Conservation (phyloP, 2,888 invertebrate species). For the Nemotelus nigrinus region DNA sequence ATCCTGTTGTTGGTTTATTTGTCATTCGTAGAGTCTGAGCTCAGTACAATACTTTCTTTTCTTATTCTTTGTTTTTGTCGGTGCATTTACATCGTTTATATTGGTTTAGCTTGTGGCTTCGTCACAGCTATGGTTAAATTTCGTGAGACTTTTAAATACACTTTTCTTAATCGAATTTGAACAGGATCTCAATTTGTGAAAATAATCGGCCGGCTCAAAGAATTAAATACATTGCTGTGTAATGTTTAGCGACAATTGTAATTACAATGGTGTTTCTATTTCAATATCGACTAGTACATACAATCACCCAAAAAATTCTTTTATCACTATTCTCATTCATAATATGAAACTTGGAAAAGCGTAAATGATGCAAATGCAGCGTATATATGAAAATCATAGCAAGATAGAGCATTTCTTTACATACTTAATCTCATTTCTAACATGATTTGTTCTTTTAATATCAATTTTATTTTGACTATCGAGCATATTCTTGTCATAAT, state of each 20-base stretch:
- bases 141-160: too few species aligned
- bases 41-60: background rate
- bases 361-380: conserved; percentile 25
- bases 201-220: too few species aligned
- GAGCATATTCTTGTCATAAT: conserved; percentile 14
- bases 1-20: conserved; percentile 33
- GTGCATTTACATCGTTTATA: conserved; percentile 9
- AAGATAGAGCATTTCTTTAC: conserved; percentile 10
- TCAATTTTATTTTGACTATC: conserved; percentile 9
- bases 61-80: conserved; percentile 17
- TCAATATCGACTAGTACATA: conserved; percentile 12
- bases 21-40: too few species aligned
- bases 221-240: too few species aligned
- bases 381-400: conserved; percentile 10
- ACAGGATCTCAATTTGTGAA: too few species aligned
- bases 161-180: too few species aligned
- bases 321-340: conserved; percentile 1
- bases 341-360: conserved; percentile 25
- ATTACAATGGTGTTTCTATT: too few species aligned
- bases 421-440: conserved; percentile 15
- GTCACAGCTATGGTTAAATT: too few species aligned
- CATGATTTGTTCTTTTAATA: background rate
- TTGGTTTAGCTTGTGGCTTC: too few species aligned
- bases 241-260: too few species aligned
- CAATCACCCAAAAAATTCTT: background rate